Percentiles rank a stretch among this genome's conserved stretches.
Evolutionary conservation across 2,113 vertebrate species (phyloP).

Genomic region (Zapus hudsonius): DNA sequence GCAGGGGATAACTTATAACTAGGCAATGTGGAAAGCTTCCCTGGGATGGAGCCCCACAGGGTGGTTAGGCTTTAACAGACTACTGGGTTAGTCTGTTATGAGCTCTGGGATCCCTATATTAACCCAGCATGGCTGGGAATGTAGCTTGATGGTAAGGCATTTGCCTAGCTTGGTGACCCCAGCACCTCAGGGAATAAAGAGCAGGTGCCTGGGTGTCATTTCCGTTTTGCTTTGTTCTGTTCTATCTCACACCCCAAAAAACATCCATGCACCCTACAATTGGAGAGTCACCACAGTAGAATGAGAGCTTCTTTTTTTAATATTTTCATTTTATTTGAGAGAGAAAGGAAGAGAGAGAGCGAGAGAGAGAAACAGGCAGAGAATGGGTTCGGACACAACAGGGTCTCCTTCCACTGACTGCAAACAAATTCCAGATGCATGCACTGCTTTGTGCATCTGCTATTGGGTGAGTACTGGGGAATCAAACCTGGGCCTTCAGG

Average conservation of each 20-base stretch:
- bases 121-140: neutral
- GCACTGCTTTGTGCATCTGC: too few species aligned
- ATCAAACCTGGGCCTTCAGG: too few species aligned
- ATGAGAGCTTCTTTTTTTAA: neutral
- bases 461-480: too few species aligned
- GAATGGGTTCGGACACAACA: too few species aligned
- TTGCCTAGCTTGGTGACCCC: too few species aligned
- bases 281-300: neutral
- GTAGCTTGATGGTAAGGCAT: neutral
- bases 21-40: neutral
- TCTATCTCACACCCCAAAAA: neutral
- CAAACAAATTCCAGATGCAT: too few species aligned
- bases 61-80: neutral
- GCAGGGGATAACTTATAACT: neutral
- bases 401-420: too few species aligned
- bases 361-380: too few species aligned
- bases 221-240: neutral
- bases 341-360: too few species aligned
- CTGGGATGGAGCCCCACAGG: neutral
- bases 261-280: neutral
- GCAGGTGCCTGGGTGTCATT: neutral
- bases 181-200: neutral
- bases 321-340: too few species aligned
- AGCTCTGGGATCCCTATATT: neutral
- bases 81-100: neutral